Base-by-base conservation (phyloP, 2,888 invertebrate species). In the Drosophila mulleri region DNA sequence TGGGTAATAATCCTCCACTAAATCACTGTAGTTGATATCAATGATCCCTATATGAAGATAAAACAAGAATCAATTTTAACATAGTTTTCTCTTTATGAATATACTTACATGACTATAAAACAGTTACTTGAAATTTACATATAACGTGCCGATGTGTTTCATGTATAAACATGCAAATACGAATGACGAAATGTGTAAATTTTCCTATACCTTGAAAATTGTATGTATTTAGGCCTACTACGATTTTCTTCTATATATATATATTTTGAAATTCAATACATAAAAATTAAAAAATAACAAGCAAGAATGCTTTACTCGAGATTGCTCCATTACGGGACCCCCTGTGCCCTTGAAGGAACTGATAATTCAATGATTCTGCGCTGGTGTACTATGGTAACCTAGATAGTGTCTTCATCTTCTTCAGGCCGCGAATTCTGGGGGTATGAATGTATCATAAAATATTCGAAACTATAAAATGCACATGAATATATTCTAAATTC, bases 21-120 rank as follows among this genome's bases (percentile, higher is more conserved):
- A 29, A n/a, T 29, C 29, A 5, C 6, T 18, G 3, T 1, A 18
- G 32, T 18, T 26, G 11, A 5, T 12, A 8, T 50, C 2, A 29
- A 12, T 32, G 12, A 18, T 1, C 50, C 50, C 50, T 50, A 14
- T 35, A 35, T 14, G 2, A 4, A 32, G 35, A 32, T 35, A 8
- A 50, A 20, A 7, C 18, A 18, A 12, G 7, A 9, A 26, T 14
- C 12, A 26, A 1, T 14, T n/a, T 37, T 7, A 11, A 9, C 11
- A 29, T 7, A 20, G 3, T 35, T n/a, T 37, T 8, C 3, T 18
- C 2, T 26, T 47, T 26, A 12, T 5, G 9, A 3, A 6, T 18
- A 5, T 52, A 60, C 53, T 29, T 60, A 52, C 59, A 60, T 60
- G 26, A 26, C 26, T 4, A 18, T 32, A 39, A 39, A 59, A 59